Evolutionary conservation across 2,797 vertebrate genomes (phyloP), one percentile per base, ranked within the genome.

Genomic region (Peromyscus eremicus): DNA sequence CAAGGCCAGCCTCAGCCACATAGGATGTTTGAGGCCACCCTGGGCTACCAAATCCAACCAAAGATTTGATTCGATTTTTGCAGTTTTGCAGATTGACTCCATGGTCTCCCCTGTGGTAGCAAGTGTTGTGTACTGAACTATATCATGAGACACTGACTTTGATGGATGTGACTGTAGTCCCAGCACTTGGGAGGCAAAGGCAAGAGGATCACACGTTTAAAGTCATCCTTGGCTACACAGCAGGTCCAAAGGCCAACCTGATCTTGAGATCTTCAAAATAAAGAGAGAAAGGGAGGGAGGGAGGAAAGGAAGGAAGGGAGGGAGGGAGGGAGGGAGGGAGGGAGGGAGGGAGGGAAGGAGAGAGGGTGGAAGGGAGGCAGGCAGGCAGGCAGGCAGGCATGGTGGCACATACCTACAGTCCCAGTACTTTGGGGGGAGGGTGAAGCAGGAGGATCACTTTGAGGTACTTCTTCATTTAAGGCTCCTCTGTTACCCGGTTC

Each of bases 401-500:
- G 60, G 37, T 34, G 64, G n/a, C 29, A 43, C 19, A 34, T 25
- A 32, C 34, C 77, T 34, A 27, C n/a, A 62, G 66, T 43, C n/a
- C 37, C 57, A 76, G 21, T 14, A 66, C 23, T 46, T 49, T n/a
- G 46, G 37, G 40, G 27, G 23, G 49, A 52, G 27, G 23, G 27
- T 37, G 55, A 82, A 7, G 43, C 14, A 55, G 29, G 21, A 81
- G n/a, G 71, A 70, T 91, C 37, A 13, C 7, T 71, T 49, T 16
- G 37, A 76, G n/a, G 40, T 4, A 19, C 71, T 86, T 73, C 84
- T 83, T 75, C 49, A 29, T 87, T 87, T 84, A 76, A 71, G 94
- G 68, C 71, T 66, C 77, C 2, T 89, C 34, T 21, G 10, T 97
- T 95, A 76, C 83, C 83, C 71, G 52, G 85, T 57, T 93, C 85